phyloP scores from a whole-genome alignment of 2,797 vertebrate species.

The Sebastiscus tertius region DNA sequence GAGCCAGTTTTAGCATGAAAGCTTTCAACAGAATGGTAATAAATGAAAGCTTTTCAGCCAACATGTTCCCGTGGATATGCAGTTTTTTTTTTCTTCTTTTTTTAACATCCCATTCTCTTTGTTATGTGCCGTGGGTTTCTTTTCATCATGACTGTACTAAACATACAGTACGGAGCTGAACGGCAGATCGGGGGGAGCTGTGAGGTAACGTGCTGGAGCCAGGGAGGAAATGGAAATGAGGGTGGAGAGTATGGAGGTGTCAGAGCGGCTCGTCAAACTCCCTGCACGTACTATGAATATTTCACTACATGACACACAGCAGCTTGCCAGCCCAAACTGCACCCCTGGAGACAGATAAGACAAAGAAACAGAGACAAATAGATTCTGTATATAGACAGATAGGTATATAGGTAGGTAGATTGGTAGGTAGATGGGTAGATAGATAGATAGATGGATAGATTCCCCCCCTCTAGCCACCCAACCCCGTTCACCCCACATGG shows the following conservation, averaged over 20 bases:
- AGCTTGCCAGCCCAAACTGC: slow-evolving; percentile 24
- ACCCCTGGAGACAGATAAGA: slow-evolving; percentile 42
- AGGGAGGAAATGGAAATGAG: slow-evolving; percentile 63
- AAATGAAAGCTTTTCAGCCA: slow-evolving; percentile 41
- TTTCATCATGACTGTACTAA: slow-evolving; percentile 45
- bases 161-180: background rate
- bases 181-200: slow-evolving; percentile 5
- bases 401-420: background rate
- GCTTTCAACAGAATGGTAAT: slow-evolving; percentile 20
- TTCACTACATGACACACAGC: slow-evolving; percentile 55
- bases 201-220: slow-evolving; percentile 25
- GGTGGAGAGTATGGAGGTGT: slow-evolving; percentile 53
- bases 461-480: background rate
- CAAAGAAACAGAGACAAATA: slow-evolving; percentile 28
- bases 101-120: slow-evolving; percentile 14
- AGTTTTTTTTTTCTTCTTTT: background rate
- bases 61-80: background rate
- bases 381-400: slow-evolving; percentile 3
- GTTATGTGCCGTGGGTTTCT: slow-evolving; percentile 6
- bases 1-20: slow-evolving; percentile 26
- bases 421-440: background rate
- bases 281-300: slow-evolving; percentile 60
- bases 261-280: slow-evolving; percentile 62
- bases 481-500: slow-evolving; percentile 25
- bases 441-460: background rate